phyloP scores from a whole-genome alignment of 1,140 invertebrate genomes.

The Aphaenogaster floridana region DNA sequence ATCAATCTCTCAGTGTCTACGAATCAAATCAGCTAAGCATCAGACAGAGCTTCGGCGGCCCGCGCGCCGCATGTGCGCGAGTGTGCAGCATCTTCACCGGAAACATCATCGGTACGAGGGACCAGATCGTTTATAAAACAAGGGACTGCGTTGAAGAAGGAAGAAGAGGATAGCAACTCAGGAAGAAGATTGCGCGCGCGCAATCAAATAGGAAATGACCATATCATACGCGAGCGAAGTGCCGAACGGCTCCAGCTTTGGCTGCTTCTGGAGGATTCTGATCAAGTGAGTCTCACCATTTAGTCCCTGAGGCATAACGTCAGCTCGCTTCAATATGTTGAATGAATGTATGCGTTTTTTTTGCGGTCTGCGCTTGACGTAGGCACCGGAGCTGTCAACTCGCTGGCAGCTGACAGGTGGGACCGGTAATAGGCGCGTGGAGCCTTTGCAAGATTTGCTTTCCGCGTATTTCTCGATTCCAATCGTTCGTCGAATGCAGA shows the following conservation, averaged over 20 bases:
- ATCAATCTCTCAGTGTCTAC: not conserved
- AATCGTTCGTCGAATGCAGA: not conserved
- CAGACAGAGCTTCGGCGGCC: constrained; percentile 70
- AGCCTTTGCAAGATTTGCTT: constrained; percentile 66
- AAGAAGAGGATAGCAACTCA: constrained; percentile 31
- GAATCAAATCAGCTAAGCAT: constrained; percentile 42
- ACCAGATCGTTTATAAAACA: constrained; percentile 30
- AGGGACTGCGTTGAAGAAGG: not conserved
- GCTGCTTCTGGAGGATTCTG: constrained; percentile 95
- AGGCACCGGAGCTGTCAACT: constrained; percentile 22
- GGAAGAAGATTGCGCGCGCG: constrained; percentile 68
- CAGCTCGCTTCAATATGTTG: constrained; percentile 10
- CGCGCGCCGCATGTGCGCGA: constrained; percentile 81
- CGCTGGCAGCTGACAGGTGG: constrained; percentile 55
- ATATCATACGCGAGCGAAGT: constrained; percentile 95
- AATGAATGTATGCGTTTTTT: not conserved
- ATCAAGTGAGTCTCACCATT: constrained; percentile 90
- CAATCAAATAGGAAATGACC: constrained; percentile 89
- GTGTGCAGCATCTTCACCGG: constrained; percentile 70
- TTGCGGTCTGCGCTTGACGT: not conserved
- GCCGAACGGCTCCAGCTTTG: constrained; percentile 95
- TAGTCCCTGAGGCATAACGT: not conserved
- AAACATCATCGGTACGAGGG: constrained; percentile 71
- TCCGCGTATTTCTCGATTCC: not conserved
- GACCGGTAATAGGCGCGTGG: constrained; percentile 20